These are phyloP conservation scores for Anomalospiza imberbis DNA, from an alignment of 2,797 vertebrate genomes.

Conservation along the genomic window DNA sequence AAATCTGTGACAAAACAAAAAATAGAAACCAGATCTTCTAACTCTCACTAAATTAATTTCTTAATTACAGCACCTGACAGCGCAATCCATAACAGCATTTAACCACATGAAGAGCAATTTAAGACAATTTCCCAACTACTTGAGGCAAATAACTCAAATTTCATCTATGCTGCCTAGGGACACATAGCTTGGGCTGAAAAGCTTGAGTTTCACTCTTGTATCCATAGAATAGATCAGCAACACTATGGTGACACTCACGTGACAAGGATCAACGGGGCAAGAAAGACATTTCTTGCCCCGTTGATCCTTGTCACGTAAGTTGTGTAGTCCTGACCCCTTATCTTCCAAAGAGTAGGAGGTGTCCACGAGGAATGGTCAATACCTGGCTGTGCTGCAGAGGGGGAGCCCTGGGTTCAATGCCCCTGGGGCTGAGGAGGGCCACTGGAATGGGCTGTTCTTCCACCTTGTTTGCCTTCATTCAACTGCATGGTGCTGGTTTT, in stretches of 20 bases:
- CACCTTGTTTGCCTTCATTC: not conserved
- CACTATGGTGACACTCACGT: not conserved
- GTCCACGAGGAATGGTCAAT: not conserved
- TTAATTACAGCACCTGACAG: not conserved
- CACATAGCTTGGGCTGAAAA: not conserved
- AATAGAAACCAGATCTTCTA: not conserved
- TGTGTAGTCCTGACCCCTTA: not conserved
- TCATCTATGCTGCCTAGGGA: not conserved
- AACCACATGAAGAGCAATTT: not conserved
- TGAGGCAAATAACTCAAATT: not conserved
- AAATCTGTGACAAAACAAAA: not conserved
- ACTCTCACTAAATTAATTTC: not conserved
- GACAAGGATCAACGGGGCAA: too few relatives aligned
- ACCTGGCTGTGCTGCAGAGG: not conserved
- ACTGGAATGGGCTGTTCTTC: not conserved
- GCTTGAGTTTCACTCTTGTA: not conserved
- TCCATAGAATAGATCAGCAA: not conserved
- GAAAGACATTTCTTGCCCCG: not conserved
- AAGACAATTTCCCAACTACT: not conserved
- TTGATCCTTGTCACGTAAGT: accelerated
- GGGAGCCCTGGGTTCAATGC: not conserved
- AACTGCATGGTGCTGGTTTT: not conserved
- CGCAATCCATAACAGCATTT: not conserved
- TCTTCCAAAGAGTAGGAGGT: not conserved
- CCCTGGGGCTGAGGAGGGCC: not conserved